phyloP scores from a whole-genome alignment of 2,888 invertebrate species.

The Protophormia terraenovae region DNA sequence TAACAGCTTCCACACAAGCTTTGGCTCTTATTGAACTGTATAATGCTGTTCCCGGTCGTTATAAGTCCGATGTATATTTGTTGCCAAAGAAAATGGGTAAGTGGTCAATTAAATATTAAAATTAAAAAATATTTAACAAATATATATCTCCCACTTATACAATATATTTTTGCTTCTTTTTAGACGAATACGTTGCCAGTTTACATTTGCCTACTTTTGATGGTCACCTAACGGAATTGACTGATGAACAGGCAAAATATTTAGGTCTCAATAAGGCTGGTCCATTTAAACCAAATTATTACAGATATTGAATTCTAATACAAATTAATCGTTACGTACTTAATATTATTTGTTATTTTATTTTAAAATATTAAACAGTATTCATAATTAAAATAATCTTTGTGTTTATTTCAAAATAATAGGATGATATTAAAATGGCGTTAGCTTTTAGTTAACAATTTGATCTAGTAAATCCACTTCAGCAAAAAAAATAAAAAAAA shows the following conservation, averaged over 20 bases:
- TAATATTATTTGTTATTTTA: constrained; percentile 25
- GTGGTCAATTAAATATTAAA: neutral
- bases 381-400: neutral
- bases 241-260: constrained; percentile 98
- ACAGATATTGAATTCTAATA: constrained; percentile 85
- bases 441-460: too few species aligned
- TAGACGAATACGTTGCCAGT: constrained; percentile 98
- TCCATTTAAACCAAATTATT: constrained; percentile 99
- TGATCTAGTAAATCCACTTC: too few species aligned
- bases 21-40: constrained; percentile 97
- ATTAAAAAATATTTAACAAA: too few species aligned
- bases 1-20: constrained; percentile 98
- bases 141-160: too few species aligned
- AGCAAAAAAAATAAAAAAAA: too few species aligned
- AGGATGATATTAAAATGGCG: neutral
- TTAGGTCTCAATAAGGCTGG: constrained; percentile 98
- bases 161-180: neutral
- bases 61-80: constrained; percentile 98
- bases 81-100: constrained; percentile 98
- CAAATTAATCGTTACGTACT: constrained; percentile 9
- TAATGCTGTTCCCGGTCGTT: constrained; percentile 96
- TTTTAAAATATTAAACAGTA: constrained; percentile 73
- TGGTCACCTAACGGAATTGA: constrained; percentile 97
- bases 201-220: constrained; percentile 98
- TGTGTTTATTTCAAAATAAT: neutral